These are phyloP conservation scores for Caiman crocodilus DNA, from an alignment of 2,797 vertebrate genomes.

Conservation along the genomic window DNA sequence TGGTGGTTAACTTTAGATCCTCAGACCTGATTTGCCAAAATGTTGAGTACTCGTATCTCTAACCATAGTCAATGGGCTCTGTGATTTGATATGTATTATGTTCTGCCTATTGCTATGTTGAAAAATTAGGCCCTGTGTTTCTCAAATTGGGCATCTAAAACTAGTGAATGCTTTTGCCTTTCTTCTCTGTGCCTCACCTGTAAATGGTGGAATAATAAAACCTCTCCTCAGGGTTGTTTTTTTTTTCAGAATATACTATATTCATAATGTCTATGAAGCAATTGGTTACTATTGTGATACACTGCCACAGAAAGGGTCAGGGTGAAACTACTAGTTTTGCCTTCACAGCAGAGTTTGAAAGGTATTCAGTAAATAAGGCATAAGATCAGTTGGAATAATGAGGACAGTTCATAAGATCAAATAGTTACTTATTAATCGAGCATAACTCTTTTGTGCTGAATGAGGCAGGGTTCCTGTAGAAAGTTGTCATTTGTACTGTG, in stretches of 20 bases:
- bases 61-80: not conserved
- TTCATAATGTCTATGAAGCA: not conserved
- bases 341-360: not conserved
- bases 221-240: not conserved
- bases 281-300: not conserved
- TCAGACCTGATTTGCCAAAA: not conserved
- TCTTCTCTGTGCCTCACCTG: not conserved
- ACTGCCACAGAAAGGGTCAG: not conserved
- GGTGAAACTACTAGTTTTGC: not conserved
- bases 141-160: fast-evolving
- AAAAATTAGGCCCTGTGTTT: not conserved
- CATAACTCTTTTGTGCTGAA: not conserved
- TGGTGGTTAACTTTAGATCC: not conserved
- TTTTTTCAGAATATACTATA: not conserved
- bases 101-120: not conserved
- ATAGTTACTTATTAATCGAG: not conserved
- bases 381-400: not conserved
- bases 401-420: not conserved
- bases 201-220: not conserved
- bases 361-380: not conserved
- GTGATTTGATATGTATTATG: not conserved
- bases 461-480: not conserved
- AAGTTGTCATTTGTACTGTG: too few species aligned
- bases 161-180: not conserved
- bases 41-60: not conserved